These are phyloP conservation scores for Myodes glareolus DNA, from an alignment of 2,113 vertebrate genomes.

Conservation along the genomic window DNA sequence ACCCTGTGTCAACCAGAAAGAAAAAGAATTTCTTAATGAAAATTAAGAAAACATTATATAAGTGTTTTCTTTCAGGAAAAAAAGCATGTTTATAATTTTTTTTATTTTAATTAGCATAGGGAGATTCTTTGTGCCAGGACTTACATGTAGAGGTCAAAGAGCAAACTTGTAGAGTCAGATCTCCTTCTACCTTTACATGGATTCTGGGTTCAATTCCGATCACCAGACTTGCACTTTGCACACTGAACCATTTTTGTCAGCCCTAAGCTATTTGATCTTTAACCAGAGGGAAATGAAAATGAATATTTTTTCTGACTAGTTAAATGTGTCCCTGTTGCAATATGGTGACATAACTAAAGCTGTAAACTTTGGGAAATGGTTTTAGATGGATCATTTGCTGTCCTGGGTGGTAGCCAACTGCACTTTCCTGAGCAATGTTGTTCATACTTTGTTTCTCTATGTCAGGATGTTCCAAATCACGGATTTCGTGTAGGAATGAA, in stretches of 20 bases:
- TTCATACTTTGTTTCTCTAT: conserved; percentile 31
- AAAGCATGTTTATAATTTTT: not conserved
- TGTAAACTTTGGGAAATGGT: not conserved
- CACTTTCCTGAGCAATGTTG: not conserved
- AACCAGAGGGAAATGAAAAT: conserved; percentile 30
- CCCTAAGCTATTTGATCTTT: conserved; percentile 39
- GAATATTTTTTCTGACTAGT: conserved; percentile 12
- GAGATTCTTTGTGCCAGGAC: not conserved
- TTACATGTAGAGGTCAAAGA: not conserved
- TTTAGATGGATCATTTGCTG: not conserved
- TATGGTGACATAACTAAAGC: not conserved
- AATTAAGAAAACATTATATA: not conserved
- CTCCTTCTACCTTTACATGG: not conserved
- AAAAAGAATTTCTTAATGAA: conserved; percentile 13
- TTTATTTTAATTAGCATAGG: not conserved
- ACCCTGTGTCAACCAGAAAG: too few relatives aligned
- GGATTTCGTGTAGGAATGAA: conserved; percentile 98
- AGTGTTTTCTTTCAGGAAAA: conserved; percentile 5
- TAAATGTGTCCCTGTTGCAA: conserved; percentile 1
- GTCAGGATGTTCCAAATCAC: conserved; percentile 97
- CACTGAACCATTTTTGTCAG: not conserved
- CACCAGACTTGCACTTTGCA: not conserved
- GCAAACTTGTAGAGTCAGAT: not conserved
- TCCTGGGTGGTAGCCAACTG: not conserved
- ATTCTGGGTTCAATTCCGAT: not conserved